Evolutionary conservation across 2,797 vertebrate genomes (phyloP).

Genomic region (Macrochelys suwanniensis): DNA sequence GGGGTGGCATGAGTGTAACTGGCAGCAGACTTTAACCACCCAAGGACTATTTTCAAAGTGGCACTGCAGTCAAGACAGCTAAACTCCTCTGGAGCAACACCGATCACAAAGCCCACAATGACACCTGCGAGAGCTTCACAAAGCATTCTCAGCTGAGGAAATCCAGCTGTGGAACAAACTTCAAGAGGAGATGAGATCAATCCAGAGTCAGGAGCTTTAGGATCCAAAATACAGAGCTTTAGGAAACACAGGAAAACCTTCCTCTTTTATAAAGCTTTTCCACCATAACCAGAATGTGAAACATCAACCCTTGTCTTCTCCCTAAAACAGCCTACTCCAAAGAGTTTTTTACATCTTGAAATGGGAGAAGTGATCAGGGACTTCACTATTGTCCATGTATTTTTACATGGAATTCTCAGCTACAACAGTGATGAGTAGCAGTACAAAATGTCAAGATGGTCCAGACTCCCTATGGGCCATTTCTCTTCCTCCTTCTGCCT

Average conservation of each 20-base stretch:
- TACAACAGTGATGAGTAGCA: neutral
- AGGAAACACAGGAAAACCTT: neutral
- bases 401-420: neutral
- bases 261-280: neutral
- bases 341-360: neutral
- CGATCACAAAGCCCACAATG: neutral
- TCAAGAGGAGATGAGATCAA: neutral
- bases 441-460: neutral
- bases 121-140: neutral
- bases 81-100: accelerated
- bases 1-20: neutral
- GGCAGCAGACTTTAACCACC: accelerated
- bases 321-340: neutral
- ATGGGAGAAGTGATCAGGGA: neutral
- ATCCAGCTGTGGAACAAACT: neutral
- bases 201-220: neutral
- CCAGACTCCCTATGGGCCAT: neutral
- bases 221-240: neutral
- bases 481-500: neutral
- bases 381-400: neutral
- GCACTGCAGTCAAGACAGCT: neutral
- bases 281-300: neutral
- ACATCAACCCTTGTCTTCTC: neutral
- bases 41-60: neutral
- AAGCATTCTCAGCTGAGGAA: neutral